These are phyloP conservation scores for Avahi laniger DNA, from an alignment of 2,797 vertebrate genomes.

Conservation along the genomic window DNA sequence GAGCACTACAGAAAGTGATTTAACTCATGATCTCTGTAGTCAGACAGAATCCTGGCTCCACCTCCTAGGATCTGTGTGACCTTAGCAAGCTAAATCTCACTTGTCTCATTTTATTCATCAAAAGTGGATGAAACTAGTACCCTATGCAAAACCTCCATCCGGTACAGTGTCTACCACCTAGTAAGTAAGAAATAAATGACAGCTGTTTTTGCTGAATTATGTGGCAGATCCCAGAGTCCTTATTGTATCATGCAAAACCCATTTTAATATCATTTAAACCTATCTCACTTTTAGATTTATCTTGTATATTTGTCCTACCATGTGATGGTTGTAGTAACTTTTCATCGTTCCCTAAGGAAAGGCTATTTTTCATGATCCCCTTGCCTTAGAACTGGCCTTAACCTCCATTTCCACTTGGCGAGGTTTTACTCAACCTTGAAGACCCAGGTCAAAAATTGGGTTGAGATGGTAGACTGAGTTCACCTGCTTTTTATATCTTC, in stretches of 20 bases:
- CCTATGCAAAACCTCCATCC: not conserved
- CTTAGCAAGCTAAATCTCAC: not conserved
- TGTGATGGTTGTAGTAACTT: not conserved
- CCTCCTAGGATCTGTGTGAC: not conserved
- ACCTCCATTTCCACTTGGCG: not conserved
- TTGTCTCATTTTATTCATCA: not conserved
- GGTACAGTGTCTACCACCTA: not conserved
- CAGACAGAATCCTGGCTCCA: not conserved
- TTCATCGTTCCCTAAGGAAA: not conserved
- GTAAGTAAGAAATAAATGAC: not conserved
- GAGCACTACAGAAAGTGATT: not conserved
- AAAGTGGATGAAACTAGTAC: not conserved
- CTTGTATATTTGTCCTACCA: not conserved
- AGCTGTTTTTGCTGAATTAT: not conserved
- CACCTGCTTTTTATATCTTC: not conserved
- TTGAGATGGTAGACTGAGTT: not conserved
- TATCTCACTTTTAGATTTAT: not conserved
- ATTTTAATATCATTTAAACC: not conserved
- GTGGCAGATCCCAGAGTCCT: not conserved
- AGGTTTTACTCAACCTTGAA: not conserved
- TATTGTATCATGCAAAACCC: not conserved
- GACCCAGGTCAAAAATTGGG: not conserved
- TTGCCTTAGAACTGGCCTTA: not conserved
- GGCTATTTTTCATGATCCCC: not conserved
- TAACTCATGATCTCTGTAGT: not conserved